Evolutionary conservation across 2,888 invertebrate species (phyloP).

Genomic region (Villa cingulata): DNA sequence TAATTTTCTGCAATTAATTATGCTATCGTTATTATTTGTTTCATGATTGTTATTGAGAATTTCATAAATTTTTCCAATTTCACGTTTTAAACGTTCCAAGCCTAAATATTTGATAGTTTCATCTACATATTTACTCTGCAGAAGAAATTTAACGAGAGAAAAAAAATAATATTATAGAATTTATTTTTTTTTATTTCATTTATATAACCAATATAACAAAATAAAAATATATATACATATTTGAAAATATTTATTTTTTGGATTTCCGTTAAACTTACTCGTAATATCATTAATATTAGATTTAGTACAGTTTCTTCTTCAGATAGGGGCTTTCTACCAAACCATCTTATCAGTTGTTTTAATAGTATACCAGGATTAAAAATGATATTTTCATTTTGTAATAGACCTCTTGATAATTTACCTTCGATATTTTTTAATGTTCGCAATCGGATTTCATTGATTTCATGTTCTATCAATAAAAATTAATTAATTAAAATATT

Average conservation of each 20-base stretch:
- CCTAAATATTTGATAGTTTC: slow-evolving; percentile 21
- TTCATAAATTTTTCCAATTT: slow-evolving; percentile 25
- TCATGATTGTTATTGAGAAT: slow-evolving; percentile 17
- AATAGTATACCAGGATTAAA: slow-evolving; percentile 26
- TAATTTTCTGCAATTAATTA: slow-evolving; percentile 12
- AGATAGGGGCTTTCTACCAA: slow-evolving; percentile 22
- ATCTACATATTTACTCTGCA: slow-evolving; percentile 19
- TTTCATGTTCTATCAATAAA: slow-evolving; percentile 20
- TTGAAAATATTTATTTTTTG: neutral
- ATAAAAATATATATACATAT: no score
- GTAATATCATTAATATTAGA: slow-evolving; percentile 24
- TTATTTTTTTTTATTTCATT: neutral
- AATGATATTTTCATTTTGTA: slow-evolving; percentile 21
- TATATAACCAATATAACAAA: neutral
- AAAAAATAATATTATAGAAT: no score
- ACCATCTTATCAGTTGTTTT: slow-evolving; percentile 32
- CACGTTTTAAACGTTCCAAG: slow-evolving; percentile 20
- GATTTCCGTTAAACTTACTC: slow-evolving; percentile 13
- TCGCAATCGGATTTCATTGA: slow-evolving; percentile 28
- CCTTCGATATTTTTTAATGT: slow-evolving; percentile 27
- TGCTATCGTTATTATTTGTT: neutral
- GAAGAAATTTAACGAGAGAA: neutral
- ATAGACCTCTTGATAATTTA: slow-evolving; percentile 23
- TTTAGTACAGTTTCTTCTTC: slow-evolving; percentile 24
- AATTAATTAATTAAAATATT: no score